These are phyloP conservation scores for Eurypyga helias DNA, from an alignment of 2,113 vertebrate genomes.

Conservation along the genomic window DNA sequence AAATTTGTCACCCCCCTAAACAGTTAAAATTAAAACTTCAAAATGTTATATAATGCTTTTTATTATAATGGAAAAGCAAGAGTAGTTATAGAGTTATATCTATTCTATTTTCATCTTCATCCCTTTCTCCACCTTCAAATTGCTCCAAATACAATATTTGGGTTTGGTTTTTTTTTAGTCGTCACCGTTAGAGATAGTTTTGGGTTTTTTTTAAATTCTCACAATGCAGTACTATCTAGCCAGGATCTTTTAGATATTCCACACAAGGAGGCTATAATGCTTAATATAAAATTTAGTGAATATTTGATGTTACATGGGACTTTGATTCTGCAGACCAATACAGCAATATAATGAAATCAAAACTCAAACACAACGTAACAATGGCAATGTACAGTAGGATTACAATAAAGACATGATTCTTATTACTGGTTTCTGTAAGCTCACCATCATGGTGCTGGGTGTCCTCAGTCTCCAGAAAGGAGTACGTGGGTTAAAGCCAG, in stretches of 20 bases:
- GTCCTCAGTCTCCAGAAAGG: not conserved
- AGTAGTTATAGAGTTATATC: not conserved
- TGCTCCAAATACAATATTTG: not conserved
- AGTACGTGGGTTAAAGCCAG: not conserved
- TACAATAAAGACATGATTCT: not conserved
- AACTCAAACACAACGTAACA: not conserved
- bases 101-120: not conserved
- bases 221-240: not conserved
- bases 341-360: not conserved
- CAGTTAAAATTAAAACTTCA: not conserved
- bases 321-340: not conserved
- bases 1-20: not conserved
- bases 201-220: not conserved
- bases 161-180: not conserved
- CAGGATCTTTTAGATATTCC: not conserved
- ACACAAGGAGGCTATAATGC: not conserved
- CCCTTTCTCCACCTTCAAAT: not conserved
- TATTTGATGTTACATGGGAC: not conserved
- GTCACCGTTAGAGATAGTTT: not conserved
- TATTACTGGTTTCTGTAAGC: not conserved
- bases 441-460: fast-evolving
- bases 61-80: not conserved
- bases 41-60: not conserved
- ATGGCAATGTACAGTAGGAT: not conserved
- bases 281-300: not conserved